Evolutionary conservation across 2,113 vertebrate species (phyloP).

Genomic region (chimpanzee (Pan troglodytes)): NHGRI_mPanTro3-v2.1_pri NC_072411.2:21052001-21052500

Average conservation of each 20-base stretch:
- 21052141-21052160: background rate
- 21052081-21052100: too few species aligned
- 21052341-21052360: background rate
- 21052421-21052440: background rate
- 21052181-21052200: background rate
- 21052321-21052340: background rate
- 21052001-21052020: fast-evolving
- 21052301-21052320: background rate
- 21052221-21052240: fast-evolving
- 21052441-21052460: background rate
- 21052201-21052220: background rate
- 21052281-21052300: background rate
- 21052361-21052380: background rate
- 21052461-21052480: too few species aligned
- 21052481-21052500: background rate
- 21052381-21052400: background rate
- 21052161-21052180: background rate
- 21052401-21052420: background rate
- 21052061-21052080: too few species aligned
- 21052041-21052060: too few species aligned
- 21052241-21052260: background rate
- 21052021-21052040: background rate
- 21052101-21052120: background rate
- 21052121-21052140: background rate
- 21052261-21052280: background rate